A percentile compares a stretch with the other conserved stretches of the same genome.
These are phyloP conservation scores for Elymnias hypermnestra DNA, from an alignment of 1,140 invertebrate genomes.

Conservation along the genomic window DNA sequence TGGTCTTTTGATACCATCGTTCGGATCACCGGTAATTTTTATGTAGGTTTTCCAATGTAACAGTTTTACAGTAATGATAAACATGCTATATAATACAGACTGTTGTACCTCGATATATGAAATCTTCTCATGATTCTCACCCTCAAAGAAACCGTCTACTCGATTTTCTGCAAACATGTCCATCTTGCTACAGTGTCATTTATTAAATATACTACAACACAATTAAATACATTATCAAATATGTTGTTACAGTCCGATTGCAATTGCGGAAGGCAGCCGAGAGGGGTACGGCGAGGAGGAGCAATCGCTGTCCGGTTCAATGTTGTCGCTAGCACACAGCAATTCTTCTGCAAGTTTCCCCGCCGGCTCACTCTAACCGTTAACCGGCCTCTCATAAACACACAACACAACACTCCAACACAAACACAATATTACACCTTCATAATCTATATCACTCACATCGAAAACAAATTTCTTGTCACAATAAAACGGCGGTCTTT, in stretches of 20 bases:
- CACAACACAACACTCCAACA: constrained; percentile 10
- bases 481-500: background rate
- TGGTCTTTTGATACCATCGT: too few species aligned
- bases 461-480: constrained; percentile 1
- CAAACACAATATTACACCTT: constrained; percentile 8
- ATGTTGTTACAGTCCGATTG: constrained; percentile 83
- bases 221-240: too few species aligned
- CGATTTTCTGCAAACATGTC: too few species aligned
- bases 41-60: too few species aligned
- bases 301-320: constrained; percentile 93
- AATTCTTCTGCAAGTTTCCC: constrained; percentile 94
- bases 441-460: constrained; percentile 36
- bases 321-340: constrained; percentile 95
- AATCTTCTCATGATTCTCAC: too few species aligned
- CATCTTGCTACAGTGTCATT: too few species aligned
- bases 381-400: constrained; percentile 1
- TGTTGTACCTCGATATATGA: too few species aligned
- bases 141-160: too few species aligned
- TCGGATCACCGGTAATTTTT: too few species aligned
- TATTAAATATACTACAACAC: too few species aligned
- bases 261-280: constrained; percentile 91
- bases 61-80: too few species aligned
- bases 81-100: too few species aligned
- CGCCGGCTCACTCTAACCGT: constrained; percentile 86
- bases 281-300: constrained; percentile 92